Percentiles rank a stretch among this genome's conserved stretches.
These are phyloP conservation scores for Dolichopus griseipennis DNA, from an alignment of 2,888 invertebrate species.

Conservation along the genomic window DNA sequence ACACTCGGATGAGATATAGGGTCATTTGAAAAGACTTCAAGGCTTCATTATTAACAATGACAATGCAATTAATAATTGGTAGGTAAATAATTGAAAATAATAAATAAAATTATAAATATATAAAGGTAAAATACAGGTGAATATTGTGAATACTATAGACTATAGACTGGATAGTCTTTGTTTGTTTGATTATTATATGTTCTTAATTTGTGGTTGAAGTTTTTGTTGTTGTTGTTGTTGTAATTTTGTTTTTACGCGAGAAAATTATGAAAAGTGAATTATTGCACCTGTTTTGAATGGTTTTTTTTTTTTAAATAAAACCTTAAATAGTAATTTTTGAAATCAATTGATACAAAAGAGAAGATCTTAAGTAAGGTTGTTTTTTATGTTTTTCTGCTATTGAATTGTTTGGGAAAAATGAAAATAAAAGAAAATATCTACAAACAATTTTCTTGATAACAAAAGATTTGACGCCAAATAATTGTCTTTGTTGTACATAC, in stretches of 20 bases:
- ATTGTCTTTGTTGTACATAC: background rate
- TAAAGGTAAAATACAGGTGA: background rate
- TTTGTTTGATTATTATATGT: too few species aligned
- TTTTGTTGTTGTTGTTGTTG: too few species aligned
- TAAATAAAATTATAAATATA: background rate
- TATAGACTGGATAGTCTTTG: too few species aligned
- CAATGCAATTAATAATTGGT: constrained; percentile 8
- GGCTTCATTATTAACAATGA: background rate
- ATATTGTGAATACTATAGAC: too few species aligned
- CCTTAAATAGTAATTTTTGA: too few species aligned
- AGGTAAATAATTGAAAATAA: constrained; percentile 6
- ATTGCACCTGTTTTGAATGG: constrained; percentile 1
- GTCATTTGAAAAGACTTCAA: background rate
- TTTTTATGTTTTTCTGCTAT: too few species aligned
- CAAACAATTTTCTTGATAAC: background rate
- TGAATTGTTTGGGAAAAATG: too few species aligned
- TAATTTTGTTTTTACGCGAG: background rate
- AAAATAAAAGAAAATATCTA: background rate
- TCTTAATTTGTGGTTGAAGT: too few species aligned
- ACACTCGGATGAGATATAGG: background rate
- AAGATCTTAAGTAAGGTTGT: too few species aligned
- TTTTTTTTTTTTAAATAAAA: background rate
- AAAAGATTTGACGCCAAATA: constrained; percentile 1
- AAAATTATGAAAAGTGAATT: background rate
- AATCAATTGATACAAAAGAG: too few species aligned